These are phyloP conservation scores for Steinernema khuongi DNA, from an alignment of 1,140 invertebrate genomes.

Conservation along the genomic window DNA sequence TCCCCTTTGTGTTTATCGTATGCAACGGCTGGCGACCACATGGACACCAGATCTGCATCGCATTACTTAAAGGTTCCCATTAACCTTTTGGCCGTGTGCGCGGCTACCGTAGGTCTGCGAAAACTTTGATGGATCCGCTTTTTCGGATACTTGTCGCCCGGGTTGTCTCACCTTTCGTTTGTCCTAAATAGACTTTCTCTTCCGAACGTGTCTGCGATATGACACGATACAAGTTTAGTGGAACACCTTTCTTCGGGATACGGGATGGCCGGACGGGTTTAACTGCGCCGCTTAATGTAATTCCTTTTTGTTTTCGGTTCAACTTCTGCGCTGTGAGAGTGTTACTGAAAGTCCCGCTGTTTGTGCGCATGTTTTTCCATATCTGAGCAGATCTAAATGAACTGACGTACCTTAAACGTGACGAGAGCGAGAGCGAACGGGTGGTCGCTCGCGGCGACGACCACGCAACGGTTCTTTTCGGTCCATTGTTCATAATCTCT, in stretches of 20 bases:
- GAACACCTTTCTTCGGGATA: too few species aligned
- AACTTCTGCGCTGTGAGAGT: neutral
- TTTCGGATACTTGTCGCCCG: neutral
- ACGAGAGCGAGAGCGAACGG: neutral
- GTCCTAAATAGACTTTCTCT: too few species aligned
- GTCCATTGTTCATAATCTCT: slow-evolving; percentile 13
- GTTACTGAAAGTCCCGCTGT: neutral
- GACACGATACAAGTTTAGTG: too few species aligned
- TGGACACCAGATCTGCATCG: neutral
- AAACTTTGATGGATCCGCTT: too few species aligned
- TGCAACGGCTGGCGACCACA: neutral
- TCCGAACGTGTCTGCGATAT: too few species aligned
- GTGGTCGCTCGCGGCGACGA: neutral
- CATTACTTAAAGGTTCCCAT: neutral
- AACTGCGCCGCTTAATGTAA: neutral
- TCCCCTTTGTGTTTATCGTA: neutral
- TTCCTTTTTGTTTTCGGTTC: neutral
- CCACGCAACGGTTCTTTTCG: neutral
- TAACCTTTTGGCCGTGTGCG: neutral
- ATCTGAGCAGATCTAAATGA: neutral
- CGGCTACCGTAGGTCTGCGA: too few species aligned
- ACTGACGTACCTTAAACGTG: neutral
- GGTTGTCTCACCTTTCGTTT: neutral
- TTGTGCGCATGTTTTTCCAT: slow-evolving; percentile 6
- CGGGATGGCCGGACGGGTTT: too few species aligned